Evolutionary conservation across 1,140 invertebrate genomes (phyloP), one percentile per base, ranked within the genome.

Genomic region (Anastatus disparis): DNA sequence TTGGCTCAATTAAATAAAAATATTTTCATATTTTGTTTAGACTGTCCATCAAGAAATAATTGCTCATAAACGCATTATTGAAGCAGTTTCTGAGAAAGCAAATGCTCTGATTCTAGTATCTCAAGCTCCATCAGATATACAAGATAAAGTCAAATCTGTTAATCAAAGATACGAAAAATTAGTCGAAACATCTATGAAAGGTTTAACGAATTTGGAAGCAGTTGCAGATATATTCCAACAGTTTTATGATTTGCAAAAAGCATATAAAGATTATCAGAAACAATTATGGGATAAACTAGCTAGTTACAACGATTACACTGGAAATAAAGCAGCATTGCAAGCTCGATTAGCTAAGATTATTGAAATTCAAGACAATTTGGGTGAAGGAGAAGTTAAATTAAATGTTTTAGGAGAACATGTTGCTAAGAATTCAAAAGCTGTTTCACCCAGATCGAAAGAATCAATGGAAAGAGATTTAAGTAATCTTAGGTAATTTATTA

Each of bases 41-140:
- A 91, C 92, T 1, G 87, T 91, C 44, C 88, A 95, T 27, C 95
- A 97, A 87, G 97, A 98, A 85, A 95, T 97, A 15, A 85, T 91
- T 22, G 93, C 94, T 0, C 94, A 98, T 78, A 97, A 96, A 81
- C 87, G 95, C 69, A 90, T 96, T 26, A 91, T 98, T 52, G 96
- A 97, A 85, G 91, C 92, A 1, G 89, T 97, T 1, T 92, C 93
- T 7, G 95, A 97, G 79, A 97, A 96, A 85, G 94, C 94, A 0
- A 91, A 93, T 75, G 89, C 87, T 53, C 78, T 94, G 66, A 87
- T 82, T 75, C 88, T 86, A 83, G 85, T 89, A 15, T 81, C 87
- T n/a, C 90, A 92, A 79, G 87, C 88, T 29, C 87, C 90, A 59
- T 87, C 85, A 3, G 89, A 92, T 76, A 88, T 94, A 63, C 88